Conservation (phyloP, 2,113 vertebrate genomes). For the Crotalus viridis region DNA sequence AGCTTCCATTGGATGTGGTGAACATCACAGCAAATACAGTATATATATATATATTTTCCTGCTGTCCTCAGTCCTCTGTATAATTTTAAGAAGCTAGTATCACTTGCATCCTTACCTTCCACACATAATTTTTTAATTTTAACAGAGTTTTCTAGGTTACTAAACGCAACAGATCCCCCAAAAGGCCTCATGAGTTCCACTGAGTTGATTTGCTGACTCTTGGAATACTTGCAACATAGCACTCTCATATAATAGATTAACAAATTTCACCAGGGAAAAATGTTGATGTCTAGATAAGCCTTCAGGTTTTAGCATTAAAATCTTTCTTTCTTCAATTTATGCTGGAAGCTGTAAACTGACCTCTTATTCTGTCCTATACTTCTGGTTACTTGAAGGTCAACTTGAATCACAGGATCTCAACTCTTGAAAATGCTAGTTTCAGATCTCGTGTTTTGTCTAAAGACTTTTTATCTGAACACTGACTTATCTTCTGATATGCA, state of each 20-base stretch:
- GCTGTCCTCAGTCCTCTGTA: background rate
- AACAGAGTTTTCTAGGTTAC: background rate
- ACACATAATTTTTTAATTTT: background rate
- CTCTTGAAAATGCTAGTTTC: background rate
- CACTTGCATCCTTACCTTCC: background rate
- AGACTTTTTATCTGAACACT: background rate
- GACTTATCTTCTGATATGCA: background rate
- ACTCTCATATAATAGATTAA: background rate
- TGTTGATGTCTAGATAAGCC: background rate
- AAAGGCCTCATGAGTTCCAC: background rate
- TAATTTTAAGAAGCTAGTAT: background rate
- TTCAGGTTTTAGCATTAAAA: background rate
- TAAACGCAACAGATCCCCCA: background rate
- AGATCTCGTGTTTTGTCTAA: background rate
- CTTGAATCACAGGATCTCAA: background rate
- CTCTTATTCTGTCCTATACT: background rate
- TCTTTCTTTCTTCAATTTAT: background rate
- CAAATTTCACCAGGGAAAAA: background rate
- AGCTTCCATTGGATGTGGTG: background rate
- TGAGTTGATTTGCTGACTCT: background rate
- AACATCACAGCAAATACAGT: background rate
- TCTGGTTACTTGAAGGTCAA: background rate
- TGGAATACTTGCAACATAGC: background rate
- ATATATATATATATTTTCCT: background rate
- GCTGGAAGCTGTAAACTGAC: background rate